Conservation (phyloP, 2,113 vertebrate genomes). For the Hipposideros armiger region DNA sequence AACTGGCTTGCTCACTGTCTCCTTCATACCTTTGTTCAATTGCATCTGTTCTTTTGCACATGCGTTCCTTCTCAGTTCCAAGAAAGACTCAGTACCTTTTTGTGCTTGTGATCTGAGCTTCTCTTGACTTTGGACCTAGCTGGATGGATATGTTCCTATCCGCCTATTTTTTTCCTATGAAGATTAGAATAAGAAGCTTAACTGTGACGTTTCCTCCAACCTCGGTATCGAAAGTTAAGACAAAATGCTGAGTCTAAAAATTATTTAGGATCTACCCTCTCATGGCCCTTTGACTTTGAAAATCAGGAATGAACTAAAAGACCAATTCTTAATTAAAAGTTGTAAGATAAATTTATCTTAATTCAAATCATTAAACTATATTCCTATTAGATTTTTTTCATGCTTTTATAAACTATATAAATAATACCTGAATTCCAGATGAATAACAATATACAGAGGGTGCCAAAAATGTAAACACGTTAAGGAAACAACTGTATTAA, state of each 20-base stretch:
- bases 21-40: background rate
- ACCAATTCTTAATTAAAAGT: conserved; percentile 11
- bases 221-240: background rate
- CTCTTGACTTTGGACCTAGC: background rate
- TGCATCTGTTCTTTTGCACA: background rate
- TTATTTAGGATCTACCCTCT: background rate
- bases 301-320: background rate
- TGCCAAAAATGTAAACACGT: too few species aligned
- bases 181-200: background rate
- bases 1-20: background rate
- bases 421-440: background rate
- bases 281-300: background rate
- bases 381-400: conserved; percentile 9
- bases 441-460: background rate
- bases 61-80: background rate
- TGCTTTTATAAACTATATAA: conserved; percentile 22
- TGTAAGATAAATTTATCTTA: conserved; percentile 54
- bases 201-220: background rate
- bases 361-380: conserved; percentile 22
- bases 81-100: background rate
- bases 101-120: background rate
- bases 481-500: too few species aligned
- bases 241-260: background rate
- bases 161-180: background rate
- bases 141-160: background rate